Conservation (phyloP, 2,888 invertebrate species). For the Plusia festucae region DNA sequence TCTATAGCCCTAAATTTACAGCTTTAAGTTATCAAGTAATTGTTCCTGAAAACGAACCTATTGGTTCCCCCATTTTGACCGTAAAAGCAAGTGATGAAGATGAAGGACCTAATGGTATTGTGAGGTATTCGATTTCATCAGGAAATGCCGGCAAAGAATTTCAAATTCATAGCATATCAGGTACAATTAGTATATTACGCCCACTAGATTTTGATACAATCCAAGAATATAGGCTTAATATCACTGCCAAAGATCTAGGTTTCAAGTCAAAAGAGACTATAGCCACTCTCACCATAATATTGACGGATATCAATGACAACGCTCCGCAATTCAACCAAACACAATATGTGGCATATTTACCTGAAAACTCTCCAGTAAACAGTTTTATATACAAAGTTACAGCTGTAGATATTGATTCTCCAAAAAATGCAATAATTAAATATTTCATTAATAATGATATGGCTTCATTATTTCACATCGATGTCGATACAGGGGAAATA, state of each 20-base stretch:
- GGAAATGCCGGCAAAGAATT: constrained; percentile 96
- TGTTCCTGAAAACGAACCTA: constrained; percentile 96
- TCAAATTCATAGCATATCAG: constrained; percentile 92
- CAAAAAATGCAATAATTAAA: constrained; percentile 95
- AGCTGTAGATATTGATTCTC: constrained; percentile 96
- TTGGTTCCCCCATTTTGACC: constrained; percentile 95
- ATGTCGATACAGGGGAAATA: constrained; percentile 93
- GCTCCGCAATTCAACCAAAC: constrained; percentile 95
- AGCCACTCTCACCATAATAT: constrained; percentile 94
- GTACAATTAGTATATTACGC: constrained; percentile 94
- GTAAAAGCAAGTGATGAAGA: constrained; percentile 96
- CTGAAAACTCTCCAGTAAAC: constrained; percentile 94
- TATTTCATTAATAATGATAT: constrained; percentile 95
- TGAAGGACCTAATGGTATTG: constrained; percentile 96
- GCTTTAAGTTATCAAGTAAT: constrained; percentile 96
- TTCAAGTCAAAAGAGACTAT: constrained; percentile 94
- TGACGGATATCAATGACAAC: constrained; percentile 98
- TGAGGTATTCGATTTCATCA: constrained; percentile 94
- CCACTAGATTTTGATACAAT: constrained; percentile 96
- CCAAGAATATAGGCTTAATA: constrained; percentile 95
- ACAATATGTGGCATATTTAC: constrained; percentile 93
- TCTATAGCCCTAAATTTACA: constrained; percentile 94
- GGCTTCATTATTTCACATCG: constrained; percentile 94
- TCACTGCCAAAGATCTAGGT: constrained; percentile 96
- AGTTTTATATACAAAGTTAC: constrained; percentile 93